Base-by-base conservation (phyloP, 2,797 vertebrate genomes). In the Amniataba percoides region DNA sequence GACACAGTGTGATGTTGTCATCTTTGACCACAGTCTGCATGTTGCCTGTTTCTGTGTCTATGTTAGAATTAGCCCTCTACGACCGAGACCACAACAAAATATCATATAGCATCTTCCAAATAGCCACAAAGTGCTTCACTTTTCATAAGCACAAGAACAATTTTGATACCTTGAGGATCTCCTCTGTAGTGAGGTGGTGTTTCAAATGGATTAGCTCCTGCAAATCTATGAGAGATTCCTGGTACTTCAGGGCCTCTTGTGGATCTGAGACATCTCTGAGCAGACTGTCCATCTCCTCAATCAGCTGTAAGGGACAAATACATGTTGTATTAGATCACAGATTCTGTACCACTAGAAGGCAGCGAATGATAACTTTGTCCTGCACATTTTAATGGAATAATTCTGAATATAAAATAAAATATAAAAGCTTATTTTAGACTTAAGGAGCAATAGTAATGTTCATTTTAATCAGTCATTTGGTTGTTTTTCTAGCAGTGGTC, bases 41-140 rank as follows among this genome's bases (percentile, higher is more conserved):
- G 90, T 98, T 98, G 51, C 97, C 97, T 0, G 95, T 97, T 70
- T 97, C 96, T 0, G 93, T 89, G 88, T 99, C 96, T 13, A 93
- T 91, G 42, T 93, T 90, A 12, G 61, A 73, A 45, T 71, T 94
- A 63, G 97, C 96, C 10, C 66, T 81, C 98, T 95, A 66, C 25
- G 31, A 69, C 16, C 27, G 67, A 8, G 42, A 34, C 74, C n/a
- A 58, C 2, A 66, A 13, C 40, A 40, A 36, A 76, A 23, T 23
- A n/a, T 15, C 11, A 64, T 9, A 39, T 15, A 46, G 14, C 40
- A 63, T 4, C 5, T 27, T 48, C 40, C 13, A 2, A 39, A 2
- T 21, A 12, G 42, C 8, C 8, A 36, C 34, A 36, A 36, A 36
- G 34, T 43, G 19, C 21, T 11, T 55, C 3, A 57, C 8, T n/a